Conservation (phyloP, 2,888 invertebrate genomes). For the Pristionchus fissidentatus region DNA sequence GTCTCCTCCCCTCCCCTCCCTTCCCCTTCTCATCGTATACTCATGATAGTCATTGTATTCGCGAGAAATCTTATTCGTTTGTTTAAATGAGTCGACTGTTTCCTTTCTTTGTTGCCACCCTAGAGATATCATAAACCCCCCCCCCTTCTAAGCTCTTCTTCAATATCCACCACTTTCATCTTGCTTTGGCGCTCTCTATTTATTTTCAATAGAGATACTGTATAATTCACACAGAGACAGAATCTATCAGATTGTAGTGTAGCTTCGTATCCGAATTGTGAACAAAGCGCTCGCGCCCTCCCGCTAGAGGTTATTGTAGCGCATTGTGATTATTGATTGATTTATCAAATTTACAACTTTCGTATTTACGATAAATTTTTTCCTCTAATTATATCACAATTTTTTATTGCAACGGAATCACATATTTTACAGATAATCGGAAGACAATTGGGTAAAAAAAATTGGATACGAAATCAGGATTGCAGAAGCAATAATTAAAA, state of each 20-base stretch:
- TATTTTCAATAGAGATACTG: constrained; percentile 33
- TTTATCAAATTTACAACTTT: constrained; percentile 21
- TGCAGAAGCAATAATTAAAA: not conserved
- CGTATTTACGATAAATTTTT: constrained; percentile 24
- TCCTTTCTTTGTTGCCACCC: too few species aligned
- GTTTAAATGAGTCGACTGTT: too few species aligned
- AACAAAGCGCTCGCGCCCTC: constrained; percentile 8
- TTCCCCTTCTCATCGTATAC: too few species aligned
- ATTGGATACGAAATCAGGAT: not conserved
- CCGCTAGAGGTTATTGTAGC: constrained; percentile 33
- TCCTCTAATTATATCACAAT: not conserved
- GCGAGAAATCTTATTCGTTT: too few species aligned
- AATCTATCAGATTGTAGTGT: not conserved
- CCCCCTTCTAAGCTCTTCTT: too few species aligned
- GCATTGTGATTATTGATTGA: constrained; percentile 37
- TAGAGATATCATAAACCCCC: too few species aligned
- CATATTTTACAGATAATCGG: constrained; percentile 25
- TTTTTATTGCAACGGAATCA: not conserved
- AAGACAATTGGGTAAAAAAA: not conserved
- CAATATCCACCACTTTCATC: constrained; percentile 10
- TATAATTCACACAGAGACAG: constrained; percentile 30
- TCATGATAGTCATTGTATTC: too few species aligned
- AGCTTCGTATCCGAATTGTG: constrained; percentile 22
- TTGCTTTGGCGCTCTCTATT: not conserved
- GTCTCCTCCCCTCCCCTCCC: too few species aligned